phyloP scores from a whole-genome alignment of 30 jellyfish, hydroid and myxozoan genomes.

The Mastigias papua region DNA sequence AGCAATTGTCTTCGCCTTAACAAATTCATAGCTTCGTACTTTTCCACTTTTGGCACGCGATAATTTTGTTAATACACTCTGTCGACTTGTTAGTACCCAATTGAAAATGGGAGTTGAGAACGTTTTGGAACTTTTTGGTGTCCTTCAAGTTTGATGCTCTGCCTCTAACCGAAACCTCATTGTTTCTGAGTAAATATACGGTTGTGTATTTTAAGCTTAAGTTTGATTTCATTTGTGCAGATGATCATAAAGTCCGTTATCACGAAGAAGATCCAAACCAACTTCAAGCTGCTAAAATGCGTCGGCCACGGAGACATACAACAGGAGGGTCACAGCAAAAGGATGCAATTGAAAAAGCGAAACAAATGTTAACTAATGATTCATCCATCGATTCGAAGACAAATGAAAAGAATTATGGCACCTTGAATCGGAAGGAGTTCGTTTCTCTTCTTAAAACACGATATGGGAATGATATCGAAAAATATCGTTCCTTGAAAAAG shows the following conservation, averaged over 20 bases:
- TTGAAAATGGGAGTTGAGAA: too few relatives aligned
- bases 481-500: slow-evolving; percentile 76
- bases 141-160: too few relatives aligned
- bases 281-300: slow-evolving; percentile 66
- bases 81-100: too few relatives aligned
- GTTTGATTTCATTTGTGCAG: slow-evolving; percentile 1
- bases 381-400: slow-evolving; percentile 59
- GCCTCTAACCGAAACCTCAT: not conserved
- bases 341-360: slow-evolving; percentile 92
- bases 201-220: not conserved
- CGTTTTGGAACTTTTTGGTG: too few relatives aligned
- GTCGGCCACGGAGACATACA: slow-evolving; percentile 97
- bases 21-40: too few relatives aligned
- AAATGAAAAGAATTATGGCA: slow-evolving; percentile 48
- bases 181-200: not conserved
- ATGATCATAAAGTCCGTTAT: slow-evolving; percentile 61
- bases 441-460: slow-evolving; percentile 87
- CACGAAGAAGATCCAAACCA: slow-evolving; percentile 76
- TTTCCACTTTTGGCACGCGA: too few relatives aligned
- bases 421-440: slow-evolving; percentile 89
- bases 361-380: slow-evolving; percentile 78
- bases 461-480: slow-evolving; percentile 92
- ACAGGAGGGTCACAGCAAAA: slow-evolving; percentile 89
- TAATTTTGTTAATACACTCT: too few relatives aligned
- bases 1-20: too few relatives aligned